A percentile compares a stretch with the other conserved stretches of the same genome.
phyloP scores from a whole-genome alignment of 2,113 vertebrate species.

The Megaptera novaeangliae region DNA sequence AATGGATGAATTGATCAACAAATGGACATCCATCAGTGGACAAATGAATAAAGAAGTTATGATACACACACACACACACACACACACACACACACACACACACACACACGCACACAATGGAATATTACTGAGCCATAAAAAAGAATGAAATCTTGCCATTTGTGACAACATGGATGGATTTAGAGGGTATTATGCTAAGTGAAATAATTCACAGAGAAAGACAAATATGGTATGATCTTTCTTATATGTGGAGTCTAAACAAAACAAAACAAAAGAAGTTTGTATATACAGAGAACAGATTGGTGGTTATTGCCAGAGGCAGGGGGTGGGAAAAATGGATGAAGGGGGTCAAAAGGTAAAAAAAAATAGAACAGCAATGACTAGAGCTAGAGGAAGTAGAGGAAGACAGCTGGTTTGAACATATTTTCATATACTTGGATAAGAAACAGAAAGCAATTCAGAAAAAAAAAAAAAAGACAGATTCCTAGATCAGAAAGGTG shows the following conservation, averaged over 20 bases:
- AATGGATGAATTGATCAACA: not conserved
- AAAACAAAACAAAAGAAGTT: not conserved
- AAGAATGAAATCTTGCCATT: not conserved
- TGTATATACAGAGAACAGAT: not conserved
- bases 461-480: not conserved
- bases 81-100: not conserved
- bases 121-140: not conserved
- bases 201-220: not conserved
- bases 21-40: not conserved
- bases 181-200: not conserved
- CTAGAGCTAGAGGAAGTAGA: not conserved
- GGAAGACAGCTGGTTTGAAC: not conserved
- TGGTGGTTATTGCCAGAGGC: not conserved
- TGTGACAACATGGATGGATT: not conserved
- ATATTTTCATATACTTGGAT: not conserved
- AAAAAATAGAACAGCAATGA: not conserved
- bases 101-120: no score
- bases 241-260: not conserved
- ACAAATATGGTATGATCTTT: not conserved
- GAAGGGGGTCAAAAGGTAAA: not conserved
- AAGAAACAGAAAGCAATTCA: not conserved
- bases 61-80: not conserved
- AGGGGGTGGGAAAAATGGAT: not conserved
- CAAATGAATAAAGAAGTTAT: not conserved
- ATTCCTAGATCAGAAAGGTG: not conserved